These are phyloP conservation scores for Sander vitreus DNA, from an alignment of 2,113 vertebrate genomes.

Conservation along the genomic window DNA sequence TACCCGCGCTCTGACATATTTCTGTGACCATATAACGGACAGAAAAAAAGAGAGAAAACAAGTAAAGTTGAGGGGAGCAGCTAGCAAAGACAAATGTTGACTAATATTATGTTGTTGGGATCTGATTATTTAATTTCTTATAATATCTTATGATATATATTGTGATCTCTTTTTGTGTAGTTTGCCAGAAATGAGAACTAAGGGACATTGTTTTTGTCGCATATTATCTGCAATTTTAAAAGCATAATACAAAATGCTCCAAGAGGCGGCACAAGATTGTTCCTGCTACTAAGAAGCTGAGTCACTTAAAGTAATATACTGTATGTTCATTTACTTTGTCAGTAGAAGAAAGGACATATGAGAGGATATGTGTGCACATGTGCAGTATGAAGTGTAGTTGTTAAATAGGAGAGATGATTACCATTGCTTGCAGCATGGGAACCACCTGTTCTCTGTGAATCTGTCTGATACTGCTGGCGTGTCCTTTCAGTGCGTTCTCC, in stretches of 20 bases:
- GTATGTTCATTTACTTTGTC: neutral
- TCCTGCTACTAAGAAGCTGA: neutral
- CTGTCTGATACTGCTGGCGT: slow-evolving; percentile 85
- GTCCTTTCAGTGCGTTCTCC: slow-evolving; percentile 88
- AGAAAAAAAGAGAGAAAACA: slow-evolving; percentile 24
- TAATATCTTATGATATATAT: neutral
- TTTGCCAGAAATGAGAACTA: neutral
- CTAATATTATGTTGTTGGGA: neutral
- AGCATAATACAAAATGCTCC: neutral
- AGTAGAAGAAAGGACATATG: neutral
- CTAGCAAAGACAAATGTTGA: neutral
- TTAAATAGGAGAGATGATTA: slow-evolving; percentile 74
- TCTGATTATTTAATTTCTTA: neutral
- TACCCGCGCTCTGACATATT: slow-evolving; percentile 90
- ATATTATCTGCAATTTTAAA: neutral
- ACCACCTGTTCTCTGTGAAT: slow-evolving; percentile 89
- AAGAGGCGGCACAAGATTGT: neutral
- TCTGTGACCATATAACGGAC: slow-evolving; percentile 85
- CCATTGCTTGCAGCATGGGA: slow-evolving; percentile 91
- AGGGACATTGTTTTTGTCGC: neutral
- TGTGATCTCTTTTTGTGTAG: neutral
- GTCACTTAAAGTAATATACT: neutral
- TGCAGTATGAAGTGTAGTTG: neutral
- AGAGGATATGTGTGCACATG: neutral
- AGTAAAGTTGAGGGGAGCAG: neutral